phyloP scores from a whole-genome alignment of 2,113 vertebrate species.

The Amazona guildingii region DNA sequence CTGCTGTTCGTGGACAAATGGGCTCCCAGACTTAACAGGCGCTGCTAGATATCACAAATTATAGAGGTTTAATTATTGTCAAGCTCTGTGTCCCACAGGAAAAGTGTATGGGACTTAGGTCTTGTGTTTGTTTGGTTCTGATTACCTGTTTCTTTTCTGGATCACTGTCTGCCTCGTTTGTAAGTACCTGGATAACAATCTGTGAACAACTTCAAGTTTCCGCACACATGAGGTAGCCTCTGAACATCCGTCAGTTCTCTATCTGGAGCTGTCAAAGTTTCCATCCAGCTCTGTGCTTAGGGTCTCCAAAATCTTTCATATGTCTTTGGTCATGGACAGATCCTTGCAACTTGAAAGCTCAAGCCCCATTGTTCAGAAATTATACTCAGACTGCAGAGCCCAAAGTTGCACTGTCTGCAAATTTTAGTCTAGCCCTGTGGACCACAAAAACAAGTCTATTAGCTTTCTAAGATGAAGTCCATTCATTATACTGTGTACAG shows the following conservation, averaged over 20 bases:
- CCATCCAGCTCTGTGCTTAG: background rate
- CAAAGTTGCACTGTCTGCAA: background rate
- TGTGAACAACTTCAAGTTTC: rapidly evolving
- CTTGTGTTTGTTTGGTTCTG: background rate
- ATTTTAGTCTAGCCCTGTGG: background rate
- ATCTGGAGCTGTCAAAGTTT: background rate
- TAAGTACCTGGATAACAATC: background rate
- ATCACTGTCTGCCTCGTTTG: background rate
- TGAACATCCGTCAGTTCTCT: background rate
- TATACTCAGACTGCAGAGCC: background rate
- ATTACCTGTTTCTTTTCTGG: background rate
- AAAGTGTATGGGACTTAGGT: background rate
- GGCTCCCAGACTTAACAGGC: background rate
- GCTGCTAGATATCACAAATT: background rate
- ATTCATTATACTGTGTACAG: background rate
- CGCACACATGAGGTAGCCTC: background rate
- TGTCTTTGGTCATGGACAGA: background rate
- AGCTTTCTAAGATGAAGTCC: background rate
- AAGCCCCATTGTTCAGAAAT: background rate
- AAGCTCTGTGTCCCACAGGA: background rate
- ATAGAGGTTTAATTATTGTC: background rate
- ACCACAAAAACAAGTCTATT: background rate
- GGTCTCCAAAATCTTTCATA: background rate
- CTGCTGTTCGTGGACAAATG: background rate
- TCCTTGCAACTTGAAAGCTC: background rate